phyloP scores from a whole-genome alignment of 2,113 vertebrate species.

The Acrocephalus kingi region DNA sequence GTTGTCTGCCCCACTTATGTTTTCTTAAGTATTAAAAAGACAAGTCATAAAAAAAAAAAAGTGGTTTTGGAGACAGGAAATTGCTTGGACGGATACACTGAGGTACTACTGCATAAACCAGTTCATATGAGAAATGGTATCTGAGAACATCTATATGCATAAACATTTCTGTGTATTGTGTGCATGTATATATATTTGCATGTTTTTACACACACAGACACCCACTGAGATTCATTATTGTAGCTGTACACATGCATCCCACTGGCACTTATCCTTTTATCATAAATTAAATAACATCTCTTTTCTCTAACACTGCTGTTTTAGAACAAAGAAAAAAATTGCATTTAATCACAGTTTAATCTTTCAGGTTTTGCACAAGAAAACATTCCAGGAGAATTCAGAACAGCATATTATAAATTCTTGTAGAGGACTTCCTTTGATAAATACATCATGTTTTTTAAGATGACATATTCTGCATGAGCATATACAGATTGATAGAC shows the following conservation, averaged over 20 bases:
- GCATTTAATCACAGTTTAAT: neutral
- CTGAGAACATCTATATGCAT: neutral
- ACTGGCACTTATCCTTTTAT: neutral
- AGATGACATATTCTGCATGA: neutral
- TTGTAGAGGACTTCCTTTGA: neutral
- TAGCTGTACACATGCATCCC: neutral
- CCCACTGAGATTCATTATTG: neutral
- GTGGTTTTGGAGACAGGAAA: neutral
- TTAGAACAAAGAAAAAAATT: neutral
- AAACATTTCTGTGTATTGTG: neutral
- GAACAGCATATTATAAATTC: neutral
- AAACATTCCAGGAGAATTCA: neutral
- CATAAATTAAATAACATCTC: neutral
- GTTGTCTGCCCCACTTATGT: neutral
- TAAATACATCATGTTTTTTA: neutral
- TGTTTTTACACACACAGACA: neutral
- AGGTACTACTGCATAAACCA: neutral
- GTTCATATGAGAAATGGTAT: neutral
- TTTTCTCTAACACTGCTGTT: neutral
- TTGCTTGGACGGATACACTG: neutral
- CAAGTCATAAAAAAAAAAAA: neutral
- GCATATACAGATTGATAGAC: accelerated
- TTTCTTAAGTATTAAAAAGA: neutral
- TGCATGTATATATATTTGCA: neutral
- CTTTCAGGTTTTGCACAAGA: neutral